These are phyloP conservation scores for Rhipidura dahli DNA, from an alignment of 2,113 vertebrate species.

Conservation along the genomic window DNA sequence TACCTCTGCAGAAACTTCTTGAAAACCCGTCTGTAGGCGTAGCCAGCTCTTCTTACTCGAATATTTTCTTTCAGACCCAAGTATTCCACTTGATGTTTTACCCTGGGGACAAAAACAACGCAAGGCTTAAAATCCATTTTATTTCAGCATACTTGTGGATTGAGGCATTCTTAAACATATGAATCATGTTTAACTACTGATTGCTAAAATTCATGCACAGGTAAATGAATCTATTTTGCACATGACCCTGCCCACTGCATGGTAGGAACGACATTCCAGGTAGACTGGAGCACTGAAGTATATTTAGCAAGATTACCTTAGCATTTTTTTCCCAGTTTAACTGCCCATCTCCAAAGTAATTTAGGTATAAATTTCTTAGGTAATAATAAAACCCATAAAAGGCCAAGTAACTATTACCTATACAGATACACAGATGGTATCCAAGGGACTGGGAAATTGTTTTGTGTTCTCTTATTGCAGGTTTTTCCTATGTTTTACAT, in stretches of 20 bases:
- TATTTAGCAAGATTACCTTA: neutral
- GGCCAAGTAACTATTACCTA: neutral
- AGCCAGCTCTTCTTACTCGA: slow-evolving; percentile 93
- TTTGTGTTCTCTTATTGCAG: neutral
- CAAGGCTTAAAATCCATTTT: neutral
- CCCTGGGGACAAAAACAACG: slow-evolving; percentile 71
- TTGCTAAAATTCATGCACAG: neutral
- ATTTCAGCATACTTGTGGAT: neutral
- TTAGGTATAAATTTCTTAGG: neutral
- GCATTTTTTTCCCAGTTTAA: neutral
- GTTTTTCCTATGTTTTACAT: neutral
- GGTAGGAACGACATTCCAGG: neutral
- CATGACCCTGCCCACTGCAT: neutral
- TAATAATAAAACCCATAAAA: neutral
- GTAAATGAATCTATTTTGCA: neutral
- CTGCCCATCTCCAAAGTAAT: neutral
- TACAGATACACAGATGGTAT: neutral
- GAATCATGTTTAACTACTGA: neutral
- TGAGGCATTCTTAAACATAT: neutral
- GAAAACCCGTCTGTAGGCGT: slow-evolving; percentile 92
- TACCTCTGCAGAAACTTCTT: slow-evolving; percentile 96
- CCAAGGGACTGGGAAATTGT: neutral
- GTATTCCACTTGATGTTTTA: slow-evolving; percentile 98
- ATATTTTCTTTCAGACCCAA: slow-evolving; percentile 97
- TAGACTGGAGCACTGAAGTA: neutral